Evolutionary conservation across 2,888 invertebrate species (phyloP).

Genomic region (Oxytorus armatus): DNA sequence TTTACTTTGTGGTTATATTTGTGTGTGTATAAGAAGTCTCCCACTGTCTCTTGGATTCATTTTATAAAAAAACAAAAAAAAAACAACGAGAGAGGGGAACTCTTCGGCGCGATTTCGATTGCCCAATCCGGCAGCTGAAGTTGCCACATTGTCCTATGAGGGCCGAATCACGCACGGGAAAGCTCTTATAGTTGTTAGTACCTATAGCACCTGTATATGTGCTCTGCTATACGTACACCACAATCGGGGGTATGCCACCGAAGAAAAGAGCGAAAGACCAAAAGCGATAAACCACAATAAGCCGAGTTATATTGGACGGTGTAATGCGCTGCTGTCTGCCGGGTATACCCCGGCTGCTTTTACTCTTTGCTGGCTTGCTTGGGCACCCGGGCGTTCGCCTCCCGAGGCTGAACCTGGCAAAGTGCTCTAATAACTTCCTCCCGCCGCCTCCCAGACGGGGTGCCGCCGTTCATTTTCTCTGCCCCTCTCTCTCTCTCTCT

Average conservation of each 20-base stretch:
- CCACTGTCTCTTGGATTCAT: neutral
- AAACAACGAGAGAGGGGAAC: neutral
- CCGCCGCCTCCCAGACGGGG: constrained; percentile 71
- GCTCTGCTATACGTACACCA: constrained; percentile 22
- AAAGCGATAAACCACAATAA: constrained; percentile 79
- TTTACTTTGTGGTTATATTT: neutral
- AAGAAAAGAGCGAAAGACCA: constrained; percentile 72
- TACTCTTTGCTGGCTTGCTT: constrained; percentile 54
- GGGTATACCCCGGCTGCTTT: constrained; percentile 67
- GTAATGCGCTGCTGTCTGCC: constrained; percentile 77
- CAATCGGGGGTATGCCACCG: constrained; percentile 44
- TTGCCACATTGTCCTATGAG: constrained; percentile 34
- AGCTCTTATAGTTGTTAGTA: constrained; percentile 32
- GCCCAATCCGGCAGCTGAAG: constrained; percentile 38
- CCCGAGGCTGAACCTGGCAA: constrained; percentile 77
- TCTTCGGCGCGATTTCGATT: constrained; percentile 38
- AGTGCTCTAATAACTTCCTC: constrained; percentile 80
- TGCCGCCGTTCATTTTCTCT: constrained; percentile 58
- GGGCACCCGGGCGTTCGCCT: constrained; percentile 55
- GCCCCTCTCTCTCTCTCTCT: constrained; percentile 36
- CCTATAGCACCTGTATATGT: constrained; percentile 3
- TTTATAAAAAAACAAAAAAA: neutral
- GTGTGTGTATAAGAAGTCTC: neutral
- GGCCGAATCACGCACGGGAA: constrained; percentile 48
- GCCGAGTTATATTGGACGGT: constrained; percentile 79